Conservation (phyloP, 1,140 invertebrate genomes). For the Drosophila tristis region DNA sequence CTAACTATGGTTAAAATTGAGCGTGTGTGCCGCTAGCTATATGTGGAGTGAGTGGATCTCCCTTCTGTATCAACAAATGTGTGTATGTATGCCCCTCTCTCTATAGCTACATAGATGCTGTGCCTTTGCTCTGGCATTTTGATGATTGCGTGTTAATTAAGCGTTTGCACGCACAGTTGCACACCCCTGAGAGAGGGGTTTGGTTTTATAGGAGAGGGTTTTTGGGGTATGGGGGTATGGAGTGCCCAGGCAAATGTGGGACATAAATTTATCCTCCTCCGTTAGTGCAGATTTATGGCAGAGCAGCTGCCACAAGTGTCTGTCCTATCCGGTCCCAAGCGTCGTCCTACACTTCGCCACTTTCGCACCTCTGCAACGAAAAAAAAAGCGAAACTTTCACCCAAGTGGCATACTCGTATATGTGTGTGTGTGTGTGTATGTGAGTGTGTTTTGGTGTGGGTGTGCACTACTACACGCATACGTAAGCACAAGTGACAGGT, state of each 20-base stretch:
- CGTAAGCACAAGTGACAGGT: slow-evolving; percentile 77
- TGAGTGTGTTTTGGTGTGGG: slow-evolving; percentile 18
- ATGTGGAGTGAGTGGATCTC: neutral
- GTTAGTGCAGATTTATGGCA: slow-evolving; percentile 58
- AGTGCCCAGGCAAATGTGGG: slow-evolving; percentile 32
- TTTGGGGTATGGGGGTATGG: neutral
- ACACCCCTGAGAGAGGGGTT: neutral
- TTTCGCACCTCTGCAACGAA: slow-evolving; percentile 23
- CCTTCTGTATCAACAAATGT: neutral
- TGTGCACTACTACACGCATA: slow-evolving; percentile 51
- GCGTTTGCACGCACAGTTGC: slow-evolving; percentile 71
- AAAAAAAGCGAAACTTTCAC: slow-evolving; percentile 19
- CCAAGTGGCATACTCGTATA: slow-evolving; percentile 17
- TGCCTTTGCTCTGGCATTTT: slow-evolving; percentile 22
- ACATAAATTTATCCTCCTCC: slow-evolving; percentile 49
- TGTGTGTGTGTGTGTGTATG: slow-evolving; percentile 20
- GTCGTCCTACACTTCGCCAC: slow-evolving; percentile 13
- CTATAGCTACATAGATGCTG: neutral
- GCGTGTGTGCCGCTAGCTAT: too few species aligned
- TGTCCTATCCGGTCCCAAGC: slow-evolving; percentile 3
- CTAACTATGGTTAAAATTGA: too few species aligned
- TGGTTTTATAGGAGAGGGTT: neutral
- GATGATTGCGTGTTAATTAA: slow-evolving; percentile 75
- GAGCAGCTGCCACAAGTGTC: slow-evolving; percentile 50
- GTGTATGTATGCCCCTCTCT: neutral